Base-by-base conservation (phyloP, 2,888 invertebrate species). In the Scrobipalpa costella region DNA sequence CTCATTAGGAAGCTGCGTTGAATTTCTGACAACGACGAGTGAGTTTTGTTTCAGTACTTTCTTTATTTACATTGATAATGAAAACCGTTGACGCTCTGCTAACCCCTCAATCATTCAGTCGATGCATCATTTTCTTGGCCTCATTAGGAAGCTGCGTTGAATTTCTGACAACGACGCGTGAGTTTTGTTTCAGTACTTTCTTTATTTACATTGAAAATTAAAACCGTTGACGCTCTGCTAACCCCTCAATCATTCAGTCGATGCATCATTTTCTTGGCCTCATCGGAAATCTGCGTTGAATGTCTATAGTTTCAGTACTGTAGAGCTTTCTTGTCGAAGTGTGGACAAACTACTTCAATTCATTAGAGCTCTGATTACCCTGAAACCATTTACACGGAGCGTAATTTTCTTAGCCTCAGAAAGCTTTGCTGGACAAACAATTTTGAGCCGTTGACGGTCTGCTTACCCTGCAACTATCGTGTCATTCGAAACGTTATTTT, bases 191-290 rank as follows among this genome's bases (percentile, higher is more conserved):
- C 33, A 17, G 55, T 55, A 50, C 21, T 50, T 1, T 19, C 1
- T n/a, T 44, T 44, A 15, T 6, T 11, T 40, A 40, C 40, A 1
- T 40, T 40, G 9, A n/a, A n/a, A n/a, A n/a, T n/a, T n/a, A n/a
- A n/a, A n/a, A 38, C 38, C 38, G 9, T 9, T 38, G 38, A 2
- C 38, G 38, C n/a, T n/a, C n/a, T n/a, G n/a, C n/a, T n/a, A n/a
- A n/a, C n/a, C n/a, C n/a, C n/a, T n/a, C n/a, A n/a, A n/a, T n/a
- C n/a, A n/a, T n/a, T n/a, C n/a, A n/a, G n/a, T n/a, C n/a, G n/a
- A n/a, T n/a, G n/a, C n/a, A n/a, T n/a, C n/a, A 88, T 83, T 87
- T 87, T 84, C 86, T 83, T 83, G 83, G 83, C 82, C 83, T 90
- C 88, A 88, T 90, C 90, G 89, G 81, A 87, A 83, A 88, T 80